A percentile compares a stretch with the other conserved stretches of the same genome.
Conservation (phyloP, 2,888 invertebrate genomes). For the Ametastegia equiseti region DNA sequence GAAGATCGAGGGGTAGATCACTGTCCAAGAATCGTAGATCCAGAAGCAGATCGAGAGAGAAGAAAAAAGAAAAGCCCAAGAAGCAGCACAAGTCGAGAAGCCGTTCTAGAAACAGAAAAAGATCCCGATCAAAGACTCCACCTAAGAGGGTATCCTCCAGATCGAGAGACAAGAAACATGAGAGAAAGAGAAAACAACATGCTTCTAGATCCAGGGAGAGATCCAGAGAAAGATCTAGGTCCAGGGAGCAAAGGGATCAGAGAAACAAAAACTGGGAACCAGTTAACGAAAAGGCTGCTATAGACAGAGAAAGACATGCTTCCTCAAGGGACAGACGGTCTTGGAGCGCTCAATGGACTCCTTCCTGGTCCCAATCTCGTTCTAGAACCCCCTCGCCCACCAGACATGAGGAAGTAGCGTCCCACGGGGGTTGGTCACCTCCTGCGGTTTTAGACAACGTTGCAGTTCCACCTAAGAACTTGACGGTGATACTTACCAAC, state of each 20-base stretch:
- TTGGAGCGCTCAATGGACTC: slow-evolving; percentile 76
- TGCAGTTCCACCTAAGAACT: slow-evolving; percentile 77
- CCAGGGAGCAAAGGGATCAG: slow-evolving; percentile 64
- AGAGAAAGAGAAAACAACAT: slow-evolving; percentile 71
- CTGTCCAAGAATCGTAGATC: slow-evolving; percentile 60
- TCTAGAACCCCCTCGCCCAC: slow-evolving; percentile 74
- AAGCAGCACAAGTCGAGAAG: slow-evolving; percentile 72
- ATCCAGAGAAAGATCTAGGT: slow-evolving; percentile 63
- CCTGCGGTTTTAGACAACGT: slow-evolving; percentile 76
- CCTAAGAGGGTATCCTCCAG: slow-evolving; percentile 65
- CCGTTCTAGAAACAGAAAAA: slow-evolving; percentile 67
- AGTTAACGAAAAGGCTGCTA: slow-evolving; percentile 59
- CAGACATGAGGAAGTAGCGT: slow-evolving; percentile 61
- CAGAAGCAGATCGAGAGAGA: slow-evolving; percentile 61
- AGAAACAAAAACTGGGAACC: slow-evolving; percentile 70
- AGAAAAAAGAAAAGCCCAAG: slow-evolving; percentile 70
- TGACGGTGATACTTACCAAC: slow-evolving; percentile 80
- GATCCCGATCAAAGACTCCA: slow-evolving; percentile 68
- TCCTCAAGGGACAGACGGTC: slow-evolving; percentile 61
- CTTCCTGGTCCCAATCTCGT: slow-evolving; percentile 81
- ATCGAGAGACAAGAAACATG: slow-evolving; percentile 71
- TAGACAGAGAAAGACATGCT: slow-evolving; percentile 7
- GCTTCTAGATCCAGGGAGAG: slow-evolving; percentile 65
- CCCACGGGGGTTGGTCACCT: slow-evolving; percentile 79
- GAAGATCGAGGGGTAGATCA: slow-evolving; percentile 58